These are phyloP conservation scores for Agrotis segetum DNA, from an alignment of 2,888 invertebrate species.

Conservation along the genomic window DNA sequence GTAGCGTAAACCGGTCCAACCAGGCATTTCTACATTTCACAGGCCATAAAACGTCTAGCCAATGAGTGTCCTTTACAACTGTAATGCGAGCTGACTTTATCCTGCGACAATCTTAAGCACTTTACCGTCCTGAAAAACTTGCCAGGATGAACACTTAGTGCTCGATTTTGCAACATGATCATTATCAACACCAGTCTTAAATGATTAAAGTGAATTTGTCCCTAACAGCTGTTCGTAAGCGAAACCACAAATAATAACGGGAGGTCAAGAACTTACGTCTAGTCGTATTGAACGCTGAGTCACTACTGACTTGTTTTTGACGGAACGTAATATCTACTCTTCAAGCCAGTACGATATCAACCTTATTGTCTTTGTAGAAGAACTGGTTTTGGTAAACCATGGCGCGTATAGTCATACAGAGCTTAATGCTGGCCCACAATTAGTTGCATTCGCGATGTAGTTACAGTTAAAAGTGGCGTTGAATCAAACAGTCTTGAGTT, in stretches of 20 bases:
- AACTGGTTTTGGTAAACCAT: conserved; percentile 36
- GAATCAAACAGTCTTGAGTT: conserved; percentile 49
- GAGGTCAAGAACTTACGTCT: conserved; percentile 85
- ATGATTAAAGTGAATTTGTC: conserved; percentile 55
- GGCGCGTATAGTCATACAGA: conserved; percentile 45
- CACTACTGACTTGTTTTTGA: conserved; percentile 61
- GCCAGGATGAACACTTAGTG: conserved; percentile 23
- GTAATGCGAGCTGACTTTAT: conserved; percentile 37
- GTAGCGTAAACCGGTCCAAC: conserved; percentile 13
- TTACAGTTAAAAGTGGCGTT: conserved; percentile 69
- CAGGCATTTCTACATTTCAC: conserved; percentile 13
- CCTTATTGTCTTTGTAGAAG: conserved; percentile 43
- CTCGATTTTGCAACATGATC: conserved; percentile 50
- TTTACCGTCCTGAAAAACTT: conserved; percentile 11
- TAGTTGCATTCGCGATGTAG: conserved; percentile 72
- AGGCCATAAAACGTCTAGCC: conserved; percentile 28
- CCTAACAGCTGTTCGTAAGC: conserved; percentile 70
- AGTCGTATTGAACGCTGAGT: conserved; percentile 85
- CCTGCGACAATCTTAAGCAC: conserved; percentile 41
- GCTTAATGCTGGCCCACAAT: conserved; percentile 62
- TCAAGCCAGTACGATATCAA: conserved; percentile 21
- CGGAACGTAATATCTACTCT: conserved; percentile 58
- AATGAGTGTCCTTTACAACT: conserved; percentile 33
- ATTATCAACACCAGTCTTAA: conserved; percentile 28
- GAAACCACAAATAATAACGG: conserved; percentile 72